Conservation (phyloP, 1,140 invertebrate species). For the Drosophila saltans region DNA sequence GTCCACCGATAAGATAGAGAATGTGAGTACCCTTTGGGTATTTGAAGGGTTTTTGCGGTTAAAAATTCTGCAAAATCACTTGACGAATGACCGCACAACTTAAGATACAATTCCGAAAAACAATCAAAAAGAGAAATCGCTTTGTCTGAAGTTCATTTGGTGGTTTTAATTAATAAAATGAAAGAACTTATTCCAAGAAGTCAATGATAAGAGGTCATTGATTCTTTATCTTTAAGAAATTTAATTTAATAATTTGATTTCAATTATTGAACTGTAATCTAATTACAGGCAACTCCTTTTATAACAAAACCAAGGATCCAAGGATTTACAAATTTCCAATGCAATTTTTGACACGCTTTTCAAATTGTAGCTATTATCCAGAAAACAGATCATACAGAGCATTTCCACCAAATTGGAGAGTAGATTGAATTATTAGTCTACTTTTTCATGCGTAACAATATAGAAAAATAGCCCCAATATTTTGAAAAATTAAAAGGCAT, state of each 20-base stretch:
- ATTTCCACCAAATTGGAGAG: not conserved
- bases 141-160: not conserved
- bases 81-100: not conserved
- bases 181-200: not conserved
- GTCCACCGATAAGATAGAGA: not conserved
- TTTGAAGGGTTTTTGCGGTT: not conserved
- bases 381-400: not conserved
- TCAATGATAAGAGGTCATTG: not conserved
- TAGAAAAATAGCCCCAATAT: not conserved
- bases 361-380: not conserved
- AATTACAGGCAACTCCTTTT: too few relatives aligned
- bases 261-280: too few relatives aligned
- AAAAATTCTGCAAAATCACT: not conserved
- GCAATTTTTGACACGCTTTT: not conserved
- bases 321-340: too few relatives aligned
- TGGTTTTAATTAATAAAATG: not conserved
- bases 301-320: too few relatives aligned
- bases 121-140: not conserved
- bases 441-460: too few relatives aligned
- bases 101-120: not conserved
- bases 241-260: not conserved
- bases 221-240: not conserved
- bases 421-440: not conserved
- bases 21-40: not conserved
- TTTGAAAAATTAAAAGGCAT: not conserved